Evolutionary conservation across 2,888 invertebrate genomes (phyloP).

Genomic region (Drosophila aldrichi): DNA sequence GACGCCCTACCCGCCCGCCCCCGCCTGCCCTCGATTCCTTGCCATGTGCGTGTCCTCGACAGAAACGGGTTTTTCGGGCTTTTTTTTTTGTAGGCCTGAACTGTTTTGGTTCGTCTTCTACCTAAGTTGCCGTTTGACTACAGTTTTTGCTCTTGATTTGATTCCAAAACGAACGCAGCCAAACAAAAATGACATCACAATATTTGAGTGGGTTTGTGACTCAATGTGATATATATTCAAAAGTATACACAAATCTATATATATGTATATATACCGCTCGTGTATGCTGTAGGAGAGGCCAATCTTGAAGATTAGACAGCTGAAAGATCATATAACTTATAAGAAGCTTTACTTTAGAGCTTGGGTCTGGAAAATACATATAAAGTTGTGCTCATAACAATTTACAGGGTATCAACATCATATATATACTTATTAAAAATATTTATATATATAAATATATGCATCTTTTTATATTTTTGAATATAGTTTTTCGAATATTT

Average conservation of each 20-base stretch:
- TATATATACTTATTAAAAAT: neutral
- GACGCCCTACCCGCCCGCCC: slow-evolving; percentile 7
- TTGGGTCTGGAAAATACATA: neutral
- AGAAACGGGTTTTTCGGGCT: slow-evolving; percentile 43
- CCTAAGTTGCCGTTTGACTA: slow-evolving; percentile 31
- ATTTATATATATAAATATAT: neutral
- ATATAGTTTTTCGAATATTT: neutral
- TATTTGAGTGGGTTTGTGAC: slow-evolving; percentile 49
- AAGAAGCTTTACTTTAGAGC: neutral
- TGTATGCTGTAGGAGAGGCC: slow-evolving; percentile 2
- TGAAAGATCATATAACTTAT: slow-evolving; percentile 6
- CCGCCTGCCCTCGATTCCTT: neutral
- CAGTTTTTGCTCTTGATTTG: slow-evolving; percentile 60
- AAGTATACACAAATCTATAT: neutral
- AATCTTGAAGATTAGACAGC: neutral
- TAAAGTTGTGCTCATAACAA: neutral
- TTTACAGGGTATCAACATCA: neutral
- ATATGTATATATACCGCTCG: neutral
- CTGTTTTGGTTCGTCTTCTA: slow-evolving; percentile 27
- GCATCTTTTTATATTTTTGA: neutral
- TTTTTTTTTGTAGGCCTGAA: slow-evolving; percentile 6
- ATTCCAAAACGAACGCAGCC: slow-evolving; percentile 46
- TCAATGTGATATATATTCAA: slow-evolving; percentile 17
- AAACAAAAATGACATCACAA: slow-evolving; percentile 70
- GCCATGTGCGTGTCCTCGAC: slow-evolving; percentile 26